phyloP scores from a whole-genome alignment of 2,797 vertebrate genomes.

The Leptoclinus maculatus region DNA sequence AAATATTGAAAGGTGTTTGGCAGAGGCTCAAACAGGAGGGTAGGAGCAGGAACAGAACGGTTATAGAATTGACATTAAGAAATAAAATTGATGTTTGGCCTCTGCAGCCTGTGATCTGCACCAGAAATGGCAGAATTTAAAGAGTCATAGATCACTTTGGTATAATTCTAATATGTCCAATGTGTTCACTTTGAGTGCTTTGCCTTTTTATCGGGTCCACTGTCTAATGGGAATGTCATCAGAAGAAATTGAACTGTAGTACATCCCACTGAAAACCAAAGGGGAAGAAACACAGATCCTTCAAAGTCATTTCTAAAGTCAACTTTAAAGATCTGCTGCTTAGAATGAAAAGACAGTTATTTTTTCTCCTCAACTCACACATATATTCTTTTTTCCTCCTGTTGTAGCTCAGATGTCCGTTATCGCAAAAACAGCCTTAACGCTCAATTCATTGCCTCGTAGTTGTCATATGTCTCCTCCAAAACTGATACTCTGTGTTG shows the following conservation, averaged over 20 bases:
- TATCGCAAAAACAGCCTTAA: slow-evolving; percentile 64
- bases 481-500: slow-evolving; percentile 67
- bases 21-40: slow-evolving; percentile 50
- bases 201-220: slow-evolving; percentile 61
- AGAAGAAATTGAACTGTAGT: slow-evolving; percentile 53
- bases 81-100: slow-evolving; percentile 74
- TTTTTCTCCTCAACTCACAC: slow-evolving; percentile 12
- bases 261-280: slow-evolving; percentile 50
- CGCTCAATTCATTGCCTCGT: slow-evolving; percentile 57
- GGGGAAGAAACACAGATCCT: slow-evolving; percentile 28
- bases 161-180: slow-evolving; percentile 64
- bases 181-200: slow-evolving; percentile 66
- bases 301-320: slow-evolving; percentile 59
- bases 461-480: slow-evolving; percentile 63
- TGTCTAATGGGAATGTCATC: slow-evolving; percentile 61
- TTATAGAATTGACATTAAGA: slow-evolving; percentile 73
- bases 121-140: slow-evolving; percentile 73
- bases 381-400: slow-evolving; percentile 25
- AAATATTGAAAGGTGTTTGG: slow-evolving; percentile 51
- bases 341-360: slow-evolving; percentile 46
- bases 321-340: slow-evolving; percentile 39
- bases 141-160: slow-evolving; percentile 68
- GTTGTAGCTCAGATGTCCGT: slow-evolving; percentile 58
- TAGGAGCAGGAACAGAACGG: slow-evolving; percentile 67
- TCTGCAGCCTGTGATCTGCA: slow-evolving; percentile 72